Conservation (phyloP, 2,797 vertebrate genomes). For the Myotis planiceps region DNA sequence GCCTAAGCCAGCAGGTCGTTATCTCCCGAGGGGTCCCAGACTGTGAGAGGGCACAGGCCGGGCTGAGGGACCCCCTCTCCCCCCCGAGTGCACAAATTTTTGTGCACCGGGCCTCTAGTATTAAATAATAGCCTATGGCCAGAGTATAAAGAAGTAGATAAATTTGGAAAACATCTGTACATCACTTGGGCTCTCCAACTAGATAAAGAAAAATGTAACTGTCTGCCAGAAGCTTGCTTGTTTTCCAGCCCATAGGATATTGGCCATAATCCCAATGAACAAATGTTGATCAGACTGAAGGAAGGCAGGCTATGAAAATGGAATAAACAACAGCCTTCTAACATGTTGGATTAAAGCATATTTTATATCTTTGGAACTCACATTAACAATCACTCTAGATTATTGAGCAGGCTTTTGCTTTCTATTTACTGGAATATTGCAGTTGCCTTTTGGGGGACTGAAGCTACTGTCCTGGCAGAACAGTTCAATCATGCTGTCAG, state of each 20-base stretch:
- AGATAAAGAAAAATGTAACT: slow-evolving; percentile 32
- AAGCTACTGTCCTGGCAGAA: slow-evolving; percentile 42
- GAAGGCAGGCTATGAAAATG: slow-evolving; percentile 43
- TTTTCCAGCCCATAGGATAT: slow-evolving; percentile 58
- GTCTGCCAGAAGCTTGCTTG: slow-evolving; percentile 59
- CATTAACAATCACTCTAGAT: slow-evolving; percentile 58
- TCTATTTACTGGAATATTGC: not conserved
- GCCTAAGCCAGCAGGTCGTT: too few relatives aligned
- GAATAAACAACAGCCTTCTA: slow-evolving; percentile 66
- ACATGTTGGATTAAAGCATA: slow-evolving; percentile 70
- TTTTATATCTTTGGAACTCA: slow-evolving; percentile 26
- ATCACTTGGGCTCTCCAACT: slow-evolving; percentile 33
- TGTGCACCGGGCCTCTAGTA: too few relatives aligned
- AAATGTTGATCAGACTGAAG: slow-evolving; percentile 57
- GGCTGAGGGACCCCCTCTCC: too few relatives aligned
- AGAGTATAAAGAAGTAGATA: not conserved
- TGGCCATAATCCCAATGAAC: slow-evolving; percentile 53
- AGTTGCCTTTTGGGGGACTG: slow-evolving; percentile 46
- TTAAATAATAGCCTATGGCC: not conserved
- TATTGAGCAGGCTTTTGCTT: slow-evolving; percentile 38
- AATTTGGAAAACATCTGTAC: slow-evolving; percentile 60
- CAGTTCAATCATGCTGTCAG: not conserved
- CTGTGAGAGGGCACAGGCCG: too few relatives aligned
- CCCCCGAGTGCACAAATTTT: too few relatives aligned
- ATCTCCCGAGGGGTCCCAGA: too few relatives aligned